Conservation (phyloP, 2,113 vertebrate species). For the Alces alces region DNA sequence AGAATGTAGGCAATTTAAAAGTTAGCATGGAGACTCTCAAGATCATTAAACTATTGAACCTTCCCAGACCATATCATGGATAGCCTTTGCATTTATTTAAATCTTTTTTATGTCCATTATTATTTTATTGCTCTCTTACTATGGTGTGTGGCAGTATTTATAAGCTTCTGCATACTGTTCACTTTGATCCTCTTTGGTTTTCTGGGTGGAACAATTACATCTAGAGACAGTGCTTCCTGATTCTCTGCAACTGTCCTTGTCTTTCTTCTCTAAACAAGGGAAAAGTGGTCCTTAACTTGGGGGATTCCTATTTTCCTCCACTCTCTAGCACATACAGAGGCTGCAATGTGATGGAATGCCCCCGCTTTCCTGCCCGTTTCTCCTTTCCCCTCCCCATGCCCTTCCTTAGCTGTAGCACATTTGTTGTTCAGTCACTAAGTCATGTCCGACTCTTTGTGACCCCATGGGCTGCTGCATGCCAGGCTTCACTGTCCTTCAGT, state of each 20-base stretch:
- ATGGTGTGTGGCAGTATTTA: neutral
- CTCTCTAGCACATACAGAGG: too few species aligned
- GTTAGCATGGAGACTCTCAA: neutral
- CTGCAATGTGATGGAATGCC: fast-evolving
- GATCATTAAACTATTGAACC: fast-evolving
- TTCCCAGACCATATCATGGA: neutral
- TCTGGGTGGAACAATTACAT: neutral
- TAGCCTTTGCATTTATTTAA: neutral
- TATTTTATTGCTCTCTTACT: neutral
- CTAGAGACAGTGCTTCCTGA: too few species aligned
- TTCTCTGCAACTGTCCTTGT: too few species aligned
- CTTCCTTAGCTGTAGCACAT: neutral
- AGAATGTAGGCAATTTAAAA: neutral
- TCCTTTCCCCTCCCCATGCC: neutral
- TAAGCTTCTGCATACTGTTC: neutral
- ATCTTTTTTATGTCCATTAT: neutral
- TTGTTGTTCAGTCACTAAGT: neutral
- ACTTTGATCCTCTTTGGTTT: neutral
- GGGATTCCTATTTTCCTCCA: neutral
- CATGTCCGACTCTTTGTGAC: neutral
- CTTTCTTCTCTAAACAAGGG: neutral
- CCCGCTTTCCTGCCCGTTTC: neutral
- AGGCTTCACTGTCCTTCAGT: neutral
- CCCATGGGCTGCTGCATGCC: neutral
- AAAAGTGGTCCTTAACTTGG: neutral